phyloP scores from a whole-genome alignment of 2,113 vertebrate genomes.

The Otocyon megalotis region DNA sequence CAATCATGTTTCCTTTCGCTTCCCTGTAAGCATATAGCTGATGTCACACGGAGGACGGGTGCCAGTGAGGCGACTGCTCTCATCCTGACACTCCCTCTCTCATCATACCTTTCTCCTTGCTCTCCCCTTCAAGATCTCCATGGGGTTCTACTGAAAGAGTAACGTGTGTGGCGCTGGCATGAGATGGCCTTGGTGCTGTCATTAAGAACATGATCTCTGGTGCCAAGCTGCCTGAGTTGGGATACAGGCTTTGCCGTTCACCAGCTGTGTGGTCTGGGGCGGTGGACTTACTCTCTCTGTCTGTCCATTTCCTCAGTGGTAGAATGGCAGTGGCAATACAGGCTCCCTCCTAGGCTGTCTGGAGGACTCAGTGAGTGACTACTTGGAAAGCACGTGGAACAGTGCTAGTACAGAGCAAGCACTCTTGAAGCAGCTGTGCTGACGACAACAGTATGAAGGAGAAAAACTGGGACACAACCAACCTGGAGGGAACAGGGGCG shows the following conservation, averaged over 20 bases:
- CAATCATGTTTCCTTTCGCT: background rate
- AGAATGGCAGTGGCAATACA: background rate
- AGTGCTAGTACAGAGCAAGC: background rate
- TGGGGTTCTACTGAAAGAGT: background rate
- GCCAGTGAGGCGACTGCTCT: background rate
- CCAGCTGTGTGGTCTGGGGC: background rate
- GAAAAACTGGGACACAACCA: no score
- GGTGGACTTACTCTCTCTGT: background rate
- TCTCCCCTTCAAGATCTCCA: background rate
- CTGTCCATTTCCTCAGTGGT: background rate
- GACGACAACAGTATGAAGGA: no score
- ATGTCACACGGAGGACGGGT: background rate
- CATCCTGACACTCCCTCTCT: no score
- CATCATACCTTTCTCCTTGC: no score
- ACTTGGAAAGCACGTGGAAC: background rate
- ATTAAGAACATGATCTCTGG: background rate
- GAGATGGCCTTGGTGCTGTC: background rate
- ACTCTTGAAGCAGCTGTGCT: background rate
- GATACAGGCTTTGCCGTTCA: background rate
- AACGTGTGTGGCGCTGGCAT: background rate
- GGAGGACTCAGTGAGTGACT: background rate
- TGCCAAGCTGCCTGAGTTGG: background rate
- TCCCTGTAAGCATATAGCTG: background rate
- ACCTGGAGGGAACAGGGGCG: no score
- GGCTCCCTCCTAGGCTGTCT: background rate